These are phyloP conservation scores for Steinernema carpocapsae DNA, from an alignment of 2,888 invertebrate species.

Conservation along the genomic window DNA sequence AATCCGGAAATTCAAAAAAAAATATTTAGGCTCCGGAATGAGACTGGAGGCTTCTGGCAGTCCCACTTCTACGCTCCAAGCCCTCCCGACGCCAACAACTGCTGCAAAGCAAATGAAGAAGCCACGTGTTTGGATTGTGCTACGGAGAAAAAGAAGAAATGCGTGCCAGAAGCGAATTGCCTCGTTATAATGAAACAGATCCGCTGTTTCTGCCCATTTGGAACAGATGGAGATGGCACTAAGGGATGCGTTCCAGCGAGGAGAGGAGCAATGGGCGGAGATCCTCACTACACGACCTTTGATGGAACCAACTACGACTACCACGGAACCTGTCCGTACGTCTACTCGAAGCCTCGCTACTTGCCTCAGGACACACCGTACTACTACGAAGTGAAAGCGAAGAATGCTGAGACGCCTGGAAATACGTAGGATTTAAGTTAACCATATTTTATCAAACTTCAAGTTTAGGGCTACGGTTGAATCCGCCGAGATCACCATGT, in stretches of 20 bases:
- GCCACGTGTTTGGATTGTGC: too few species aligned
- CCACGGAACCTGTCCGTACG: constrained; percentile 44
- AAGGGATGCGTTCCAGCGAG: too few species aligned
- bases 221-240: background rate
- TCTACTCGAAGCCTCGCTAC: constrained; percentile 36
- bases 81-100: too few species aligned
- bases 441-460: background rate
- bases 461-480: too few species aligned
- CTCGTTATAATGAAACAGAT: background rate
- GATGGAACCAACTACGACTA: constrained; percentile 65
- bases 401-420: background rate
- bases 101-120: too few species aligned
- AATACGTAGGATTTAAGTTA: background rate
- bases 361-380: background rate
- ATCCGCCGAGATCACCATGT: background rate
- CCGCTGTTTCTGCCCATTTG: background rate
- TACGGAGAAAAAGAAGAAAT: too few species aligned
- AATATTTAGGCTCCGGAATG: too few species aligned
- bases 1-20: too few species aligned
- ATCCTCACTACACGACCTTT: constrained; percentile 69
- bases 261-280: constrained; percentile 50
- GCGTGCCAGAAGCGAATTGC: background rate
- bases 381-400: background rate
- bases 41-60: too few species aligned
- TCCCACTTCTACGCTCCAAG: too few species aligned